Evolutionary conservation across 2,797 vertebrate species (phyloP), one percentile per base, ranked within the genome.

Genomic region (Acanthornis magna): DNA sequence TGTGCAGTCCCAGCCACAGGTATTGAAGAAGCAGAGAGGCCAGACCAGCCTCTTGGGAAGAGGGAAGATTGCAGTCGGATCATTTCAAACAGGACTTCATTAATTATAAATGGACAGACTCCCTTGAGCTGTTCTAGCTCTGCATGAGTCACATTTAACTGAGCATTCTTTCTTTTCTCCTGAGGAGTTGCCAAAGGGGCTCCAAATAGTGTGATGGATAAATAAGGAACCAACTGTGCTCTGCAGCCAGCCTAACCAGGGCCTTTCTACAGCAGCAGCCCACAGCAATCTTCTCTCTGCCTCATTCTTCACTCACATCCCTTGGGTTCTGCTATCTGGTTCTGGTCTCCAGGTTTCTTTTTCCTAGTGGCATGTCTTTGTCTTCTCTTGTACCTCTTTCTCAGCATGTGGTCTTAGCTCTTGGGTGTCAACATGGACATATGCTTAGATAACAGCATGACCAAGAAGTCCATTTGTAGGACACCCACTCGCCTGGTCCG

Each of bases 221-320:
- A 94, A 93, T 76, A 85, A 81, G 81, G 77, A 94, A 77, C 89
- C 79, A 72, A 50, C 85, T 95, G 92, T 88, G 60, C 53, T 78
- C 70, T 84, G 62, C 43, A 94, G 70, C 43, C 58, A 88, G 87
- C 25, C 43, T 55, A 55, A 12, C 72, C 43, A 92, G 72, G 47
- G 40, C 55, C 73, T 43, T 91, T 90, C 66, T 72, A 63, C 54
- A 91, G 93, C 60, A 89, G 42, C 13, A 67, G 65, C 60, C 55
- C 61, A 89, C 63, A 60, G 70, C 70, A 85, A 45, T 40, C 53
- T 80, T 73, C 6, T 29, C 67, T 89, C 36, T 88, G 88, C 58
- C 63, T 87, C 85, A 86, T 45, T 93, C 68, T 65, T 54, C 58
- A 54, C 66, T 90, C 67, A 42, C 4, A 12, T 89, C 79, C 73